A percentile compares a stretch with the other conserved stretches of the same genome.
Conservation (phyloP, 2,113 vertebrate genomes). For the Sebastes schlegelii region DNA sequence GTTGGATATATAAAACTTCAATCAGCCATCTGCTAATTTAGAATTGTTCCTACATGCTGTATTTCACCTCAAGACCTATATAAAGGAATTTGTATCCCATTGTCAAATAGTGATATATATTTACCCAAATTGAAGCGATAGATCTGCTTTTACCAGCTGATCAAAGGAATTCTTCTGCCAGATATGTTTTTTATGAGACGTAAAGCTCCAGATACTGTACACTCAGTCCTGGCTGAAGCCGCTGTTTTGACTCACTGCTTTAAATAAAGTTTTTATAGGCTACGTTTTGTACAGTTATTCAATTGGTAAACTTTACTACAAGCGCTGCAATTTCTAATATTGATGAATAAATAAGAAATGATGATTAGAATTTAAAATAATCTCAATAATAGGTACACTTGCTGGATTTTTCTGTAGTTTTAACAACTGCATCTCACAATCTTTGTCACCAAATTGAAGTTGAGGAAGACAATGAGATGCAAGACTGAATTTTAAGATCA, state of each 20-base stretch:
- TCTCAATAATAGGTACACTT: not conserved
- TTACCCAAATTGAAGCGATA: slow-evolving; percentile 31
- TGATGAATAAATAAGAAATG: not conserved
- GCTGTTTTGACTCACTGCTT: slow-evolving; percentile 21
- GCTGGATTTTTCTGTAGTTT: not conserved
- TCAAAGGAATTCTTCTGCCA: slow-evolving; percentile 35
- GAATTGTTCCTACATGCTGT: not conserved
- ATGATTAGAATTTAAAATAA: not conserved
- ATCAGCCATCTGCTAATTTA: not conserved
- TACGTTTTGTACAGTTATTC: not conserved
- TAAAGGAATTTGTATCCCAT: slow-evolving; percentile 33
- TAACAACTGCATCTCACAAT: not conserved
- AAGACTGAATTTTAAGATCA: not conserved
- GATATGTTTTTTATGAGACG: slow-evolving; percentile 34
- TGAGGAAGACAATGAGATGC: not conserved
- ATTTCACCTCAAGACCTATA: slow-evolving; percentile 12
- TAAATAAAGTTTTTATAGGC: slow-evolving; percentile 2
- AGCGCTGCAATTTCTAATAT: not conserved
- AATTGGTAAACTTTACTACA: not conserved
- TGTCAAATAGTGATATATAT: slow-evolving; percentile 33
- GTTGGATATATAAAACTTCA: slow-evolving; percentile 11
- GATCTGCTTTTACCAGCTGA: slow-evolving; percentile 45
- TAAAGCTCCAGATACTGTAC: not conserved
- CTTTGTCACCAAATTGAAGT: not conserved
- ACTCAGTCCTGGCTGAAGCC: not conserved